Percentiles rank a stretch among this genome's conserved stretches.
Evolutionary conservation across 2,797 vertebrate genomes (phyloP).

Genomic region (Protosalanx chinensis): DNA sequence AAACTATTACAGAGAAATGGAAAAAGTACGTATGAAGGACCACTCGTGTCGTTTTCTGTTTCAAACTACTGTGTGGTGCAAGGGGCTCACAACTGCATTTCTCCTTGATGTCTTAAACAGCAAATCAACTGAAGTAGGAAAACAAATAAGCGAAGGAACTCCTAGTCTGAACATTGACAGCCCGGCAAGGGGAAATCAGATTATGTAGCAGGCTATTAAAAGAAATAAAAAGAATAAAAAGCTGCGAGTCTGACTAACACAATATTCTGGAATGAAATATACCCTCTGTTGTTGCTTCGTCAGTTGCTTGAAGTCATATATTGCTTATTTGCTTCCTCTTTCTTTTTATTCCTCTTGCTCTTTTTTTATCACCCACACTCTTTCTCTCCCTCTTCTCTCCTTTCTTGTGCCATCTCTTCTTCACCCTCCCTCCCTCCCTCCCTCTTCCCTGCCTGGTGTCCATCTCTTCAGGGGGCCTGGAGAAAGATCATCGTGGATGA

Average conservation of each 20-base stretch:
- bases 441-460: not conserved
- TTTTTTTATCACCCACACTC: not conserved
- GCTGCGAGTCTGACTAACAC: not conserved
- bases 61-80: not conserved
- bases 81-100: not conserved
- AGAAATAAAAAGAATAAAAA: not conserved
- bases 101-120: not conserved
- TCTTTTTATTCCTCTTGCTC: not conserved
- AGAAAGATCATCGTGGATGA: constrained; percentile 91
- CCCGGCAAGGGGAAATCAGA: not conserved
- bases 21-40: not conserved
- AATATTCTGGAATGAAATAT: not conserved
- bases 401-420: not conserved
- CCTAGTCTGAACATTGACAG: not conserved
- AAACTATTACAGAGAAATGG: constrained; percentile 7
- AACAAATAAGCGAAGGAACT: not conserved
- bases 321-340: not conserved
- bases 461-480: constrained; percentile 83
- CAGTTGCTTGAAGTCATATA: not conserved
- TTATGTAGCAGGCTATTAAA: not conserved
- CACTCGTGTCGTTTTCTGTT: not conserved
- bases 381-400: not conserved
- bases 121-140: not conserved
- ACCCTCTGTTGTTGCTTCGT: not conserved
- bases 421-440: not conserved